Base-by-base conservation (phyloP, 2,888 invertebrate genomes). In the Thera britannica region DNA sequence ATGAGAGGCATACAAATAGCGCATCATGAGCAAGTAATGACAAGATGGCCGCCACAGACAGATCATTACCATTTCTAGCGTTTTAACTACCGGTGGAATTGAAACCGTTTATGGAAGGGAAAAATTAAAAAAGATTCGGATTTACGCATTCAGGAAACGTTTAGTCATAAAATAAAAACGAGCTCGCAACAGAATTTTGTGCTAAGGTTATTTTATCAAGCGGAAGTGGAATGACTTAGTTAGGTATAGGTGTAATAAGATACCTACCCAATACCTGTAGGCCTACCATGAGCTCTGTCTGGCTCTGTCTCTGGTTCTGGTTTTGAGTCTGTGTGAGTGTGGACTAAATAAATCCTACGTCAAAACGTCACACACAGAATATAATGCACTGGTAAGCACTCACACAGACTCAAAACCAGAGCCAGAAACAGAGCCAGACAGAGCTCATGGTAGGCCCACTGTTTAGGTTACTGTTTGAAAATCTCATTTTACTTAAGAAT, bases 61-160 rank as follows among this genome's bases (percentile, higher is more conserved):
- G 75, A 77, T 80, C 80, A 81, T 84, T 83, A 81, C 80, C 79
- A 76, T 72, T 77, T 74, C 74, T 75, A 74, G 75, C 73, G 76
- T 74, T 76, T 77, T 78, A 79, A 80, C 74, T 79, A 77, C 77
- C 70, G 70, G 67, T 70, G 73, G 79, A 83, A 86, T 83, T 83
- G 79, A 82, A 87, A 81, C 73, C 79, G 79, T 81, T 83, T 81
- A 83, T 79, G 78, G 77, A 67, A 70, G 76, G 77, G 80, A 82
- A 81, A 82, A 80, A 80, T 82, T 76, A 81, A 81, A 79, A 72
- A 70, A 75, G 72, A 76, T 63, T 72, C 67, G 59, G 41, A 58
- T 77, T 79, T 81, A 74, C 58, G 77, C 73, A 82, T 81, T 81
- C 79, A 51, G 70, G 62, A 59, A 72, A 63, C 76, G 76, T 70